Conservation (phyloP, 2,888 invertebrate species). For the Drosophila eohydei region DNA sequence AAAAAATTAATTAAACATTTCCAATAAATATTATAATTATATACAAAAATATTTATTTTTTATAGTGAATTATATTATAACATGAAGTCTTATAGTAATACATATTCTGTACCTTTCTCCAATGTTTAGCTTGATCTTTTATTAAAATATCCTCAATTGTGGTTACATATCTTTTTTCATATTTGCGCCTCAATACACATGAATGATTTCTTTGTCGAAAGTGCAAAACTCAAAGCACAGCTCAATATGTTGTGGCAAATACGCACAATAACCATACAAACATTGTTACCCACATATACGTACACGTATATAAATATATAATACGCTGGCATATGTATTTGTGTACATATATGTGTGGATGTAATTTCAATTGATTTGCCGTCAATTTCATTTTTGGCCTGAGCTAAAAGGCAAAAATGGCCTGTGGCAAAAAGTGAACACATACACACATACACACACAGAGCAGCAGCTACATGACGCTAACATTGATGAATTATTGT, state of each 20-base stretch:
- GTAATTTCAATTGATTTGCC: constrained; percentile 78
- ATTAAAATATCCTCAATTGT: constrained; percentile 20
- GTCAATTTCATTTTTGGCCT: constrained; percentile 69
- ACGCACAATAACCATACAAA: constrained; percentile 36
- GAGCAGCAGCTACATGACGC: constrained; percentile 45
- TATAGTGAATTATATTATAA: no score
- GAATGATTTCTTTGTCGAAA: constrained; percentile 62
- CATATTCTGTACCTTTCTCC: no score
- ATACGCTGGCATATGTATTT: constrained; percentile 2
- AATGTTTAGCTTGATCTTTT: background rate
- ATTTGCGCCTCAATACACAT: constrained; percentile 56
- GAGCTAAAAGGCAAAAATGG: constrained; percentile 48
- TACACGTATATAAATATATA: constrained; percentile 1
- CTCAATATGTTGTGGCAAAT: constrained; percentile 56
- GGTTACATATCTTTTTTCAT: constrained; percentile 29
- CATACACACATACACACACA: constrained; percentile 23
- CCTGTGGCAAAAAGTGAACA: constrained; percentile 30
- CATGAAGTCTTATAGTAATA: no score
- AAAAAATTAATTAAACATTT: no score
- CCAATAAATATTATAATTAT: no score
- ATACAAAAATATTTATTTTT: no score
- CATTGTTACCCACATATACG: constrained; percentile 19
- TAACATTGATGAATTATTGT: constrained; percentile 77
- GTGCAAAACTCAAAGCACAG: constrained; percentile 40
- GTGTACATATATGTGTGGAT: constrained; percentile 32